phyloP scores from a whole-genome alignment of 2,797 vertebrate species.

The Tangara arthus region DNA sequence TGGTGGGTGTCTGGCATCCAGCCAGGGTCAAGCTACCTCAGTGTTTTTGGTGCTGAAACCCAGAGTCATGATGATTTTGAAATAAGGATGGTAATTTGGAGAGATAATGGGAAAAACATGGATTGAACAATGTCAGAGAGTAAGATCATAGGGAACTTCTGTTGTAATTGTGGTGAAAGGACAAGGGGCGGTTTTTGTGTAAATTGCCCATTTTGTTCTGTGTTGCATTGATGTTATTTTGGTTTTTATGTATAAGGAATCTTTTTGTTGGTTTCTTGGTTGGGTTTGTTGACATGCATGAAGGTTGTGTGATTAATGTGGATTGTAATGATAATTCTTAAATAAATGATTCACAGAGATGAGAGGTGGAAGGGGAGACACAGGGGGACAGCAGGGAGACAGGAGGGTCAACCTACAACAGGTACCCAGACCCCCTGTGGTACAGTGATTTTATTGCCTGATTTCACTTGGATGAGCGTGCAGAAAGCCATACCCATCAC shows the following conservation, averaged over 20 bases:
- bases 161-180: not conserved
- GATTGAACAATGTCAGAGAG: not conserved
- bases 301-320: not conserved
- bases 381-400: not conserved
- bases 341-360: not conserved
- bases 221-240: not conserved
- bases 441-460: not conserved
- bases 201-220: not conserved
- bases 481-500: not conserved
- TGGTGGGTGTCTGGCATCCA: not conserved
- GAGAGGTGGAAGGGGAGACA: not conserved
- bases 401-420: not conserved
- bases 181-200: not conserved
- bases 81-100: not conserved
- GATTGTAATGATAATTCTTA: not conserved
- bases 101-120: not conserved
- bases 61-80: not conserved
- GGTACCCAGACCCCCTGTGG: not conserved
- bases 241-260: not conserved
- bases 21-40: fast-evolving
- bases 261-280: not conserved
- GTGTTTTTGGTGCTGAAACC: not conserved
- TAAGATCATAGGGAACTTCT: not conserved
- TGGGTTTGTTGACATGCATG: not conserved
- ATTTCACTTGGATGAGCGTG: not conserved